Conservation (phyloP, 2,888 invertebrate genomes). For the Ernsta delagoae region DNA sequence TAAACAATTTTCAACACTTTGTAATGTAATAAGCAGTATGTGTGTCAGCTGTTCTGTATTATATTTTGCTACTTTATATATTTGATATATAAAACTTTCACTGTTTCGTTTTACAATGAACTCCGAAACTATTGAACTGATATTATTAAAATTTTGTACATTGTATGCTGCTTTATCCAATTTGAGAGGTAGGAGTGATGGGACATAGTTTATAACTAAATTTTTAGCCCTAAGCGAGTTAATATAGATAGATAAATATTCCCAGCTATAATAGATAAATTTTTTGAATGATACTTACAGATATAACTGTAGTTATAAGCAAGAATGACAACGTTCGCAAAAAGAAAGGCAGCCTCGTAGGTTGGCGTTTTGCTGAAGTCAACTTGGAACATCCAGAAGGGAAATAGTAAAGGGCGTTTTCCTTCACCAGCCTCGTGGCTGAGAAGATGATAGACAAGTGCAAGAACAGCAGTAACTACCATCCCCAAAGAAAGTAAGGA, state of each 20-base stretch:
- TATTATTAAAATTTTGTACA: no score
- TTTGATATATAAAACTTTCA: no score
- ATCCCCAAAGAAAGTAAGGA: slow-evolving; percentile 45
- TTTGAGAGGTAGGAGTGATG: no score
- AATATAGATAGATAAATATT: no score
- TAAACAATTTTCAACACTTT: no score
- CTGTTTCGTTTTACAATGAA: no score
- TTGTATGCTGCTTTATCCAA: no score
- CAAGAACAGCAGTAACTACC: slow-evolving; percentile 43
- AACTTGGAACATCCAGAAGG: slow-evolving; percentile 55
- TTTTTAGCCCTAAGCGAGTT: no score
- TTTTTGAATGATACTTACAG: slow-evolving; percentile 54
- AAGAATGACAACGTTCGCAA: slow-evolving; percentile 47
- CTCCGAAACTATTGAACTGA: no score
- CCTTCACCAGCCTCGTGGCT: slow-evolving; percentile 47
- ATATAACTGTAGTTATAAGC: slow-evolving; percentile 53
- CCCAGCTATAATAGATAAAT: no score
- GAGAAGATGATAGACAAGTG: slow-evolving; percentile 48
- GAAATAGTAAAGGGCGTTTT: slow-evolving; percentile 57
- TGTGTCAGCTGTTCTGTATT: not conserved
- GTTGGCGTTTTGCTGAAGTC: slow-evolving; percentile 56
- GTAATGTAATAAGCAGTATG: not conserved
- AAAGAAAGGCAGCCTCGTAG: slow-evolving; percentile 58
- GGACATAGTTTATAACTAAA: no score
- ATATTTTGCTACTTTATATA: no score